Percentiles rank a stretch among this genome's conserved stretches.
Conservation (phyloP, 1,140 invertebrate species). For the Drosophila orena region DNA sequence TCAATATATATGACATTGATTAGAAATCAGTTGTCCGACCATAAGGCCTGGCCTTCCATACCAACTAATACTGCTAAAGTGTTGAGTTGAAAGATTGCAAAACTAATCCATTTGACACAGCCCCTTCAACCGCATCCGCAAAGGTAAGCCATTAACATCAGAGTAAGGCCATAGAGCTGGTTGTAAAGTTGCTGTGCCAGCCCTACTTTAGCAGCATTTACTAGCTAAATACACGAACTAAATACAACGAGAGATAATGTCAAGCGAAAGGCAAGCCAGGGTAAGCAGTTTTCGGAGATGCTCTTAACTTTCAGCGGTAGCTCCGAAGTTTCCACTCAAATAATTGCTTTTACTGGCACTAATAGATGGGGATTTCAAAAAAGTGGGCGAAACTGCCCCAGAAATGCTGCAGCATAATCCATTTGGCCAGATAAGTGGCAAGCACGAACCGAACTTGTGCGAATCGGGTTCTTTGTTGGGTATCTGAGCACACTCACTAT, state of each 20-base stretch:
- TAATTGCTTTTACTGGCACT: slow-evolving; percentile 67
- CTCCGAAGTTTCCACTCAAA: slow-evolving; percentile 62
- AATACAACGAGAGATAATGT: slow-evolving; percentile 54
- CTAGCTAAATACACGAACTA: slow-evolving; percentile 8
- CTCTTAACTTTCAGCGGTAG: slow-evolving; percentile 32
- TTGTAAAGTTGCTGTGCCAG: slow-evolving; percentile 19
- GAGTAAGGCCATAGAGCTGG: slow-evolving; percentile 5
- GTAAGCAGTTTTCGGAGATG: not conserved
- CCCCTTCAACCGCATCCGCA: slow-evolving; percentile 8
- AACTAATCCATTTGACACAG: slow-evolving; percentile 41
- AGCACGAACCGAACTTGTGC: slow-evolving; percentile 18
- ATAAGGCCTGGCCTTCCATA: slow-evolving; percentile 10
- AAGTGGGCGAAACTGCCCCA: not conserved
- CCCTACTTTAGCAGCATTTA: slow-evolving; percentile 11
- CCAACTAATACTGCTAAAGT: slow-evolving; percentile 24
- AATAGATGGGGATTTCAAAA: slow-evolving; percentile 43
- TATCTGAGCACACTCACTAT: slow-evolving; percentile 17
- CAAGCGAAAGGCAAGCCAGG: slow-evolving; percentile 18
- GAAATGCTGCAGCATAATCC: slow-evolving; percentile 45
- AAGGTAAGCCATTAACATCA: slow-evolving; percentile 48
- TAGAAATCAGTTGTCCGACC: not conserved
- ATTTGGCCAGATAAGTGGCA: slow-evolving; percentile 47
- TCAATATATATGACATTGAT: slow-evolving; percentile 7
- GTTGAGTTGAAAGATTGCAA: slow-evolving; percentile 55
- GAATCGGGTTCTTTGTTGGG: slow-evolving; percentile 8